Evolutionary conservation across 2,888 invertebrate genomes (phyloP).

Genomic region (Blastobasis lacticolella): DNA sequence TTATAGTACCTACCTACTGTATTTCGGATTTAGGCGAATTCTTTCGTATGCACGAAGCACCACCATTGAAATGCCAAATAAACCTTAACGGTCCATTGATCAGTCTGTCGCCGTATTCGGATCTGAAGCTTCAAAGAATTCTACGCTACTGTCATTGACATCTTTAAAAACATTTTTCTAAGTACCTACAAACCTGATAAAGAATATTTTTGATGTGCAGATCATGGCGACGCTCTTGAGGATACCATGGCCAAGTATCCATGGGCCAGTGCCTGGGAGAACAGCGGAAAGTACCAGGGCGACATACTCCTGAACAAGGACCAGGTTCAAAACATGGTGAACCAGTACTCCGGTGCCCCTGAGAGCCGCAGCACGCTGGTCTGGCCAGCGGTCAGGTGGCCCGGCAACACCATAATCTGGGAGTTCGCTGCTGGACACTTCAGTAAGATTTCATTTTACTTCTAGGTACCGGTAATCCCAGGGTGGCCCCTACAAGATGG

Average conservation of each 20-base stretch:
- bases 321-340: slow-evolving; percentile 27
- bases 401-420: slow-evolving; percentile 26
- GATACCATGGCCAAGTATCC: slow-evolving; percentile 23
- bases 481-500: no score
- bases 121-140: no score
- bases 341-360: slow-evolving; percentile 20
- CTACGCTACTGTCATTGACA: no score
- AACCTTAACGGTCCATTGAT: no score
- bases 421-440: slow-evolving; percentile 26
- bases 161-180: no score
- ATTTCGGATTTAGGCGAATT: no score
- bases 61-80: no score
- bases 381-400: slow-evolving; percentile 35
- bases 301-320: slow-evolving; percentile 39
- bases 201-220: slow-evolving; percentile 9
- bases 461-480: no score
- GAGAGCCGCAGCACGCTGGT: slow-evolving; percentile 28
- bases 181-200: no score
- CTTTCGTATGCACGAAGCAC: no score
- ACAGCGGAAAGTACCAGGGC: slow-evolving; percentile 44
- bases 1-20: no score
- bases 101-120: no score
- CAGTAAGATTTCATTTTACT: slow-evolving; percentile 13
- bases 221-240: slow-evolving; percentile 21
- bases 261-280: slow-evolving; percentile 27